Evolutionary conservation across 1,140 invertebrate species (phyloP).

Genomic region (Patella vulgata): DNA sequence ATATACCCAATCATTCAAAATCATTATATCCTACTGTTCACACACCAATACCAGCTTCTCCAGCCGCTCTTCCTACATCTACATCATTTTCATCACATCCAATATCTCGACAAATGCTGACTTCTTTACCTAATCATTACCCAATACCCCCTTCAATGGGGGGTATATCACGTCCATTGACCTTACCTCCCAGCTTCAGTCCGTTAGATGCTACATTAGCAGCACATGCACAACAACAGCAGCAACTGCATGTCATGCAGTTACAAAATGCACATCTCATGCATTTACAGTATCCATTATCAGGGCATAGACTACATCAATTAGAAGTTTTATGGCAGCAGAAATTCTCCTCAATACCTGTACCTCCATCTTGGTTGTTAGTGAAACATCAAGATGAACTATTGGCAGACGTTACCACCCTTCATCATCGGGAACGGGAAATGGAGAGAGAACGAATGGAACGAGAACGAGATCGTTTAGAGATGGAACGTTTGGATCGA

Average conservation of each 20-base stretch:
- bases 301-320: slow-evolving; percentile 54
- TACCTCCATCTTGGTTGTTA: slow-evolving; percentile 59
- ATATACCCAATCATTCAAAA: slow-evolving; percentile 18
- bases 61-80: slow-evolving; percentile 25
- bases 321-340: slow-evolving; percentile 65
- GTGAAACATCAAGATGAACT: slow-evolving; percentile 59
- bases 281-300: slow-evolving; percentile 32
- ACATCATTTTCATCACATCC: slow-evolving; percentile 22
- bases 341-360: slow-evolving; percentile 58
- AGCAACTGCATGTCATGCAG: slow-evolving; percentile 43
- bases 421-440: slow-evolving; percentile 60
- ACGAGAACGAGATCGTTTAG: slow-evolving; percentile 54
- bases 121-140: slow-evolving; percentile 25
- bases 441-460: slow-evolving; percentile 63
- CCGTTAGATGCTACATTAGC: slow-evolving; percentile 30
- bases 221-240: slow-evolving; percentile 33
- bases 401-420: slow-evolving; percentile 63
- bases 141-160: slow-evolving; percentile 19
- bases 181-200: slow-evolving; percentile 42
- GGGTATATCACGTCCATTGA: slow-evolving; percentile 30
- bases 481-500: slow-evolving; percentile 21
- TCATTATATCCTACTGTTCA: slow-evolving; percentile 39
- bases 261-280: slow-evolving; percentile 37
- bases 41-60: slow-evolving; percentile 38
- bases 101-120: slow-evolving; percentile 11